Conservation (phyloP, 2,113 vertebrate species). For the Caranx melampygus region DNA sequence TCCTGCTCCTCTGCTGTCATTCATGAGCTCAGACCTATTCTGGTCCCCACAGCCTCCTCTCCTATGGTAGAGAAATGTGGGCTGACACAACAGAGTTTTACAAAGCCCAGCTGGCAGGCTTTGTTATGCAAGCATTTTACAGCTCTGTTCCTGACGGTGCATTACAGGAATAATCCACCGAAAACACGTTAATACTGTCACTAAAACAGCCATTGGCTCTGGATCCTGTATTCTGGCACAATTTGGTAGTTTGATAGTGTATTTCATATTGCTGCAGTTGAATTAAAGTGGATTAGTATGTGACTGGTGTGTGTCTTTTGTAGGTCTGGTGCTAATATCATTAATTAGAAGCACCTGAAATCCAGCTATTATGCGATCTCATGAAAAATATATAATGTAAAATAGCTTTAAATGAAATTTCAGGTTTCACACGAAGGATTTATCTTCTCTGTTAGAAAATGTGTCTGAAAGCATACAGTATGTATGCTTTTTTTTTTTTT, state of each 20-base stretch:
- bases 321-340: neutral
- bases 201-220: slow-evolving; percentile 24
- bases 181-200: slow-evolving; percentile 30
- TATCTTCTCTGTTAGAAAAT: neutral
- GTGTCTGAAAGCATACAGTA: neutral
- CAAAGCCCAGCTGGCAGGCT: slow-evolving; percentile 50
- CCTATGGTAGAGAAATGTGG: slow-evolving; percentile 35
- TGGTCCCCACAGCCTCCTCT: slow-evolving; percentile 31
- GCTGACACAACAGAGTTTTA: slow-evolving; percentile 41
- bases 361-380: neutral
- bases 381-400: neutral
- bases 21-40: slow-evolving; percentile 22
- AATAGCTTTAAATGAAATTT: neutral
- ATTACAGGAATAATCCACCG: slow-evolving; percentile 43
- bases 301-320: neutral
- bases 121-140: slow-evolving; percentile 50
- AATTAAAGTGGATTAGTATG: neutral
- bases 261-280: neutral
- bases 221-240: neutral
- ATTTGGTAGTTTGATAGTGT: slow-evolving; percentile 9
- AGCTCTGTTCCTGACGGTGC: slow-evolving; percentile 38
- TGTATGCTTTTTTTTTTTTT: neutral
- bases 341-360: neutral
- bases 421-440: neutral
- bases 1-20: slow-evolving; percentile 20